Evolutionary conservation across 2,888 invertebrate species (phyloP).

Genomic region (Melangyna quadrimaculata): DNA sequence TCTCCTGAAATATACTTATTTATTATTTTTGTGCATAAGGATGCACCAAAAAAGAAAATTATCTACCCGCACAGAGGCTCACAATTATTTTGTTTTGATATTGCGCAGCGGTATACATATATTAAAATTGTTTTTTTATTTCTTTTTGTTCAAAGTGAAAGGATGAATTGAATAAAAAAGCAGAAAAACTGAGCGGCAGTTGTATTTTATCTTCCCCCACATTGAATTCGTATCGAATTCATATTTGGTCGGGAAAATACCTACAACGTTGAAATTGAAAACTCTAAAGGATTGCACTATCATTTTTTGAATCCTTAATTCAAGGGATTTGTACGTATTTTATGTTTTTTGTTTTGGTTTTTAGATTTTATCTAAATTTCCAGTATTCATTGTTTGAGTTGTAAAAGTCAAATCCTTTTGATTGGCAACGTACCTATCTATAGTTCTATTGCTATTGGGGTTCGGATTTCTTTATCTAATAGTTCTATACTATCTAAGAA

Average conservation of each 20-base stretch:
- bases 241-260: not conserved
- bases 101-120: not conserved
- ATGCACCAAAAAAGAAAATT: not conserved
- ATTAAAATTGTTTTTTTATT: no score
- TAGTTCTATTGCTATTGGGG: not conserved
- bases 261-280: slow-evolving; percentile 15
- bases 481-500: not conserved
- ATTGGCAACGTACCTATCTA: not conserved
- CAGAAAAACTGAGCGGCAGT: not conserved
- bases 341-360: not conserved
- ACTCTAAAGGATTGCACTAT: not conserved
- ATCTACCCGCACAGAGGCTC: slow-evolving; percentile 32
- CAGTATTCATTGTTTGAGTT: not conserved
- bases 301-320: not conserved
- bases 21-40: slow-evolving; percentile 20
- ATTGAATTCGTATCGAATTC: slow-evolving; percentile 23
- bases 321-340: not conserved
- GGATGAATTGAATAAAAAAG: not conserved
- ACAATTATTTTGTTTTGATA: slow-evolving; percentile 25
- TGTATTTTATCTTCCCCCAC: slow-evolving; percentile 10
- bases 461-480: not conserved
- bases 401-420: slow-evolving; percentile 20
- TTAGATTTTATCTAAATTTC: not conserved
- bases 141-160: no score
- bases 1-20: slow-evolving; percentile 34